phyloP scores from a whole-genome alignment of 92 coral and sea anemone genomes.

The Umimayanthus kanabou region DNA sequence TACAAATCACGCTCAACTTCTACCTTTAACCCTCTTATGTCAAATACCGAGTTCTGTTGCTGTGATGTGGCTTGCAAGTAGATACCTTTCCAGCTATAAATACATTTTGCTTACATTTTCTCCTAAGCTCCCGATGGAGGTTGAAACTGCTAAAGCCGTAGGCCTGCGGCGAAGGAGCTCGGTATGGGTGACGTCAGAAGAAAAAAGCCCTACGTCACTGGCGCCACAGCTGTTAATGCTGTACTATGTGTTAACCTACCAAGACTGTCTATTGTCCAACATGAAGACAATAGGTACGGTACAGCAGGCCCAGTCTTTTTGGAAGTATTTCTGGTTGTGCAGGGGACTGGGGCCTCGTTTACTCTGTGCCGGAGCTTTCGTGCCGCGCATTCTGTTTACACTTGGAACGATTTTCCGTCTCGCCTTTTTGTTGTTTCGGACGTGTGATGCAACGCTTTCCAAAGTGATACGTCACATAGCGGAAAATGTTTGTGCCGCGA shows the following conservation, averaged over 20 bases:
- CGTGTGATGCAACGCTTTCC: no score
- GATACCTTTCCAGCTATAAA: not conserved
- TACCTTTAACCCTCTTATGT: not conserved
- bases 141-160: slow-evolving; percentile 65
- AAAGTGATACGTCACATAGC: no score
- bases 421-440: no score
- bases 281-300: slow-evolving; percentile 84
- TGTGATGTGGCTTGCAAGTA: not conserved
- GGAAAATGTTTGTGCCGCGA: no score
- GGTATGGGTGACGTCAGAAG: slow-evolving; percentile 72
- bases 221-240: slow-evolving; percentile 83
- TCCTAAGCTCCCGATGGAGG: slow-evolving; percentile 41
- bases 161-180: slow-evolving; percentile 70
- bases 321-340: not conserved
- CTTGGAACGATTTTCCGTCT: no score
- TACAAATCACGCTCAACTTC: no score
- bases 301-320: not conserved
- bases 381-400: no score
- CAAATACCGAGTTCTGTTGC: not conserved
- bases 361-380: no score
- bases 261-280: slow-evolving; percentile 84
- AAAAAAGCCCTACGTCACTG: slow-evolving; percentile 51
- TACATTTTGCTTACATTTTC: not conserved
- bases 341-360: no score
- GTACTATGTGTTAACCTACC: slow-evolving; percentile 87